phyloP scores from a whole-genome alignment of 1,140 invertebrate genomes.

The Brachionus plicatilis region DNA sequence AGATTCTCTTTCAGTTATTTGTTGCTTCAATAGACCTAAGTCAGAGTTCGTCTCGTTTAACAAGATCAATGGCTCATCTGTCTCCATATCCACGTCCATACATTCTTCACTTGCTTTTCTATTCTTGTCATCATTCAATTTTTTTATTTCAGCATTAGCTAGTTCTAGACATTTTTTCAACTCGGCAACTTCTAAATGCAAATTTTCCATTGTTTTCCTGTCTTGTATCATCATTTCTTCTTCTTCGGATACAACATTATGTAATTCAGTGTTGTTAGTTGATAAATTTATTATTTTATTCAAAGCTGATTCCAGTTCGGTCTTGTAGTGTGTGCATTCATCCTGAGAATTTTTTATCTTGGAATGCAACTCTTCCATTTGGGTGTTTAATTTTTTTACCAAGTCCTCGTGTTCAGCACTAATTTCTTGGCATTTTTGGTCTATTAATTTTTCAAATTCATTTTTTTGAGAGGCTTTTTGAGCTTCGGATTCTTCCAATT shows the following conservation, averaged over 20 bases:
- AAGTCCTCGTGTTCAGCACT: neutral
- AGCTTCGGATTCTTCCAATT: neutral
- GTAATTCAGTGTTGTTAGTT: neutral
- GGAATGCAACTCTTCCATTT: neutral
- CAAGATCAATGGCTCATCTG: neutral
- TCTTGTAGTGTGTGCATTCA: neutral
- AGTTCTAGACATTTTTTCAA: neutral
- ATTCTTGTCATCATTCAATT: neutral
- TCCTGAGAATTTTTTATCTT: neutral
- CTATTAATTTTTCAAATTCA: neutral
- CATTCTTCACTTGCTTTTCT: neutral
- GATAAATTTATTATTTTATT: slow-evolving; percentile 29
- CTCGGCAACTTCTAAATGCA: neutral
- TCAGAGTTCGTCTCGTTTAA: neutral
- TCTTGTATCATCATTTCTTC: neutral
- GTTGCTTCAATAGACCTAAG: neutral
- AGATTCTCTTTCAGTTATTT: neutral
- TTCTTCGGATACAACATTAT: neutral
- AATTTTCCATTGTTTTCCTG: neutral
- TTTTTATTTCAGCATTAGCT: neutral
- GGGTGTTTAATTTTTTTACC: neutral
- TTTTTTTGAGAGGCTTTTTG: neutral
- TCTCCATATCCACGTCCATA: neutral
- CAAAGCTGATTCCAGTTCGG: neutral
- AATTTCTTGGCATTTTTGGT: neutral